Base-by-base conservation (phyloP, 2,113 vertebrate species). In the Uropsilus gracilis region DNA sequence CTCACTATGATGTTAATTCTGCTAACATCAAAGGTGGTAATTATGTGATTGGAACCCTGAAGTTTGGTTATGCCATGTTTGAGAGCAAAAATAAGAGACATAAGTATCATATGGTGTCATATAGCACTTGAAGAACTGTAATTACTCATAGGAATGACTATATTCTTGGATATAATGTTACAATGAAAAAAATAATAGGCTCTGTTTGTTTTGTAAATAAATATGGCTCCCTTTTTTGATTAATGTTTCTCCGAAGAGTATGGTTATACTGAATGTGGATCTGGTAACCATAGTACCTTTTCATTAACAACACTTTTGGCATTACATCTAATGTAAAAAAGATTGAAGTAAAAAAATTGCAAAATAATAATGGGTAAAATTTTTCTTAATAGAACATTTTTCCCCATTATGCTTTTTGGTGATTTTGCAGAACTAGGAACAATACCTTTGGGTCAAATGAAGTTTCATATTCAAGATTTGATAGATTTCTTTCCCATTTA, bases 401-500 rank as follows among this genome's bases (percentile, higher is more conserved):
- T 64, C 75, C 6, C 37, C n/a, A 50, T 8, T n/a, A 5, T 37
- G 16, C 1, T 22, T 76, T 95, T 59, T 4, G 0, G 4, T 57
- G 71, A 91, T 48, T 93, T 90, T 86, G 53, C 32, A 93, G 61
- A 76, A 80, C 71, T 93, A 53, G 0, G 48, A 89, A 4, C 16
- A 69, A 9, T 89, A 5, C 9, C 68, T 48, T 48, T 86, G 30
- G 59, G 37, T 89, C 68, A 94, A 93, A 13, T 44, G 68, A 72
- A 84, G 46, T 85, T 96, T 93, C 26, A 55, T 2, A 34, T 61
- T 34, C 2, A 39, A 88, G 30, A 9, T 71, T 55, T 77, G 39
- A 12, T 34, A 81, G 28, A 8, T 69, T 85, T 94, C 24, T 57
- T 75, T 91, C 55, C 28, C 50, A 77, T 92, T 84, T 93, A 91